Conservation (phyloP, 2,888 invertebrate genomes). For the Polia nebulosa region DNA sequence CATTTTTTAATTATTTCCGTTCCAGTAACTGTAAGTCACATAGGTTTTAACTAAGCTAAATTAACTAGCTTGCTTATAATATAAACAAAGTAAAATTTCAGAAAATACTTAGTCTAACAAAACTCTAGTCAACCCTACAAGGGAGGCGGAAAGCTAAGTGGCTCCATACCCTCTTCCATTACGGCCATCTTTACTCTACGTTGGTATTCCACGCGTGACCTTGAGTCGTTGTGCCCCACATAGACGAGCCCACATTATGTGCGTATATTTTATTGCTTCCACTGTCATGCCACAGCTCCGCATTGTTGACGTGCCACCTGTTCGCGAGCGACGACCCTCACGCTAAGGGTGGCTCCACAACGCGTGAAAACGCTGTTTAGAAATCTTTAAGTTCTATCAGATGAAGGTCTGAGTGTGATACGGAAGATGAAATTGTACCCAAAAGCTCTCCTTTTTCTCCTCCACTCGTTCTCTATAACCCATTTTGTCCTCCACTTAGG, state of each 20-base stretch:
- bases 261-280: constrained; percentile 48
- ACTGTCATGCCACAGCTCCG: constrained; percentile 40
- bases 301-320: constrained; percentile 59
- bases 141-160: constrained; percentile 36
- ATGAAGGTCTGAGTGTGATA: no score
- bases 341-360: constrained; percentile 28
- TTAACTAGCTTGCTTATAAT: no score
- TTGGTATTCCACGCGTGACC: constrained; percentile 43
- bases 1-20: no score
- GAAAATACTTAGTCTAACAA: background rate
- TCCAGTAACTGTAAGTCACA: no score
- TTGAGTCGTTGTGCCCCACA: constrained; percentile 27
- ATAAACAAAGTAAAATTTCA: no score
- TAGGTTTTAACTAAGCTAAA: no score
- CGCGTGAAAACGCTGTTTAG: background rate
- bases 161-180: constrained; percentile 32
- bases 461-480: no score
- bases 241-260: constrained; percentile 26
- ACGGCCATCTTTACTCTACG: constrained; percentile 21
- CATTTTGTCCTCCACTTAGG: no score
- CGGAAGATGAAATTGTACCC: background rate
- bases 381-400: background rate
- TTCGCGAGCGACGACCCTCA: constrained; percentile 46
- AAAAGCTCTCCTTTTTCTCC: background rate
- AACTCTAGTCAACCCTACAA: constrained; percentile 9